Base-by-base conservation (phyloP, 2,888 invertebrate species). In the Clunio marinus region DNA sequence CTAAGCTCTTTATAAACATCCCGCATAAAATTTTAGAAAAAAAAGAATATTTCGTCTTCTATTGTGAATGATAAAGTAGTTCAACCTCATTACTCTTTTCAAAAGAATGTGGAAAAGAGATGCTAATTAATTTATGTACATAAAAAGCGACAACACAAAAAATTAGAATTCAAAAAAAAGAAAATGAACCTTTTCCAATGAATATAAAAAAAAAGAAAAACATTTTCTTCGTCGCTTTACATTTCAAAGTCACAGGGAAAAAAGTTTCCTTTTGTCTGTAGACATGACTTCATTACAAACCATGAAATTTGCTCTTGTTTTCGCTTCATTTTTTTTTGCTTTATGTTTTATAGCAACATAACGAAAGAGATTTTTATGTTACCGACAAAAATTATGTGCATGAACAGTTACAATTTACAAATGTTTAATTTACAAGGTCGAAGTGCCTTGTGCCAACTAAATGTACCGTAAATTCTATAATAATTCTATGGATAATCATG, bases 301-400 rank as follows among this genome's bases (percentile, higher is more conserved):
- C 41, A n/a, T 2, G 41, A 10, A 45, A 15, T 45, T 45, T 45
- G 10, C 4, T 10, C 45, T 15, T 15, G 45, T 45, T 32, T 45
- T 15, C 8, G 45, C 45, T 45, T 45, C n/a, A 4, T 45, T 15
- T 15, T 15, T n/a, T n/a, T n/a, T n/a, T n/a, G n/a, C n/a, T n/a
- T n/a, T n/a, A n/a, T n/a, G n/a, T n/a, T n/a, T n/a, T n/a, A n/a
- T n/a, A n/a, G n/a, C n/a, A n/a, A n/a, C n/a, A n/a, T 15, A 45
- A 32, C 10, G 41, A 41, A 10, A 41, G 20, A 22, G 20, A 13
- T 51, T 51, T 22, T 13, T 51, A 13, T 51, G 4, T 17, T 8
- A 15, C 8, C 58, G n/a, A 27, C 3, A 58, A 27, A 27, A 65
- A 45, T 65, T 65, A 65, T 65, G 63, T 65, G 63, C 63, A 65